These are phyloP conservation scores for Seriola aureovittata DNA, from an alignment of 2,113 vertebrate species.

Conservation along the genomic window DNA sequence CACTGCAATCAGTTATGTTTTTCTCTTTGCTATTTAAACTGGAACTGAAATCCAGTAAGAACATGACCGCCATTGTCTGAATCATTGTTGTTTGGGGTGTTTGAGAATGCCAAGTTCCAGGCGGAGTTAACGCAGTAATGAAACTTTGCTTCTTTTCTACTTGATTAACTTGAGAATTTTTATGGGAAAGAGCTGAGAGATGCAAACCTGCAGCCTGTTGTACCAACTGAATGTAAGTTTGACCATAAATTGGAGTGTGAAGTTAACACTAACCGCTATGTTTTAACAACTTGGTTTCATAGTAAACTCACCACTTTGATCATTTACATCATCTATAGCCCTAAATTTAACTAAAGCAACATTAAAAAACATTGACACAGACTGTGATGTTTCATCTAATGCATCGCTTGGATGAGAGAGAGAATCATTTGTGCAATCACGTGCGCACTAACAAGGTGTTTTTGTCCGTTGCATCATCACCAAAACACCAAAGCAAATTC, in stretches of 20 bases:
- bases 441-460: background rate
- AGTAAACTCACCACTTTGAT: conserved; percentile 1
- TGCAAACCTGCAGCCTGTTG: background rate
- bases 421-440: background rate
- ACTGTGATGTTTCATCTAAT: background rate
- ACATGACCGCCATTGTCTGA: conserved; percentile 19
- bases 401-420: background rate
- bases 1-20: conserved; percentile 59
- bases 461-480: background rate
- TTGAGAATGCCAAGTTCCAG: conserved; percentile 25
- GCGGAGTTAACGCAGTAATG: background rate
- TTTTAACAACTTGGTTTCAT: background rate
- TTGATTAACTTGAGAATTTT: conserved; percentile 3
- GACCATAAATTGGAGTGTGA: background rate
- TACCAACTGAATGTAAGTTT: background rate
- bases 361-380: background rate
- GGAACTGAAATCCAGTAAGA: conserved; percentile 33
- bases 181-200: background rate
- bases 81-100: conserved; percentile 30
- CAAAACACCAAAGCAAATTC: too few species aligned
- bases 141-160: background rate
- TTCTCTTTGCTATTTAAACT: conserved; percentile 44
- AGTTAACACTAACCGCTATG: background rate
- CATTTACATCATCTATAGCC: background rate
- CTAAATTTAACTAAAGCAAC: background rate